Base-by-base conservation (phyloP, 2,888 invertebrate genomes). In the Stegophylla sp. region DNA sequence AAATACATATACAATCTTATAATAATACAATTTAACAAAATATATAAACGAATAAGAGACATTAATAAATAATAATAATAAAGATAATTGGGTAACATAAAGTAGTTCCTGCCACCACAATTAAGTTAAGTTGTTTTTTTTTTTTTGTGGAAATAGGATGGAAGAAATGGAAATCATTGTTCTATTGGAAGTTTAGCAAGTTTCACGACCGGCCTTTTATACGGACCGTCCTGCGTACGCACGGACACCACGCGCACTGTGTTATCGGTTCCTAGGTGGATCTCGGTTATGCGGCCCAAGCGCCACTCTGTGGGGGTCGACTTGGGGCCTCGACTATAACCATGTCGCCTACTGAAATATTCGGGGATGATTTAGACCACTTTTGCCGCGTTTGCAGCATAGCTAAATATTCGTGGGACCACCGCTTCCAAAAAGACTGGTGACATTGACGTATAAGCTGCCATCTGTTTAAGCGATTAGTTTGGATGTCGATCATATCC, bases 301-400 rank as follows among this genome's bases (percentile, higher is more conserved):
- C 82, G 79, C 85, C 85, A 86, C 26, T 84, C 69, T 4, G 73
- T 56, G 17, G 84, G 84, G 83, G 84, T 4, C 77, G 64, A 66
- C 83, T 84, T 26, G 84, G 84, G 9, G 85, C 84, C 41, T 83
- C 84, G 2, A 85, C 26, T 3, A 86, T 28, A 10, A 85, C 85
- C 9, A 86, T 23, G 26, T 56, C 56, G 3, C 56, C 56, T 12
- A 56, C 12, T 5, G 12, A 7, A 9, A 56, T 9, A 26, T 56
- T 23, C 12, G 23, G 56, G 23, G 34, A 5, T 34, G 51, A 51
- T 51, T 51, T 51, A n/a, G 2, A 51, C 51, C 51, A 51, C 17
- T 51, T 51, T 17, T n/a, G 51, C 15, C 51, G 51, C 5, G n/a
- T 1, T 51, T 51, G 17, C 17, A 51, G 7, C 3, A n/a, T 51